A percentile compares a stretch with the other conserved stretches of the same genome.
Conservation (phyloP, 2,888 invertebrate species). For the Athripsodes cinereus region DNA sequence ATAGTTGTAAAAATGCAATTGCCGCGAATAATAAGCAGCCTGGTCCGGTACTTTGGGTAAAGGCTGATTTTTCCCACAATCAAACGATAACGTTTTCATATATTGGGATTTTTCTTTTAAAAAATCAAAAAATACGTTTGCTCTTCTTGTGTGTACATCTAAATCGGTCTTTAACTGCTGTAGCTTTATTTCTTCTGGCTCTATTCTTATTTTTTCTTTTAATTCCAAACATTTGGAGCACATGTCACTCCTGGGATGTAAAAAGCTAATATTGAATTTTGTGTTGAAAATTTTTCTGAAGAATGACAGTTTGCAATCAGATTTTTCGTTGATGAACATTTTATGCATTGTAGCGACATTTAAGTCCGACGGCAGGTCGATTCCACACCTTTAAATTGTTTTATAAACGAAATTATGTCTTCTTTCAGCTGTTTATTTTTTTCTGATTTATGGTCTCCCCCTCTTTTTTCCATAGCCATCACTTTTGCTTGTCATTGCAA, state of each 20-base stretch:
- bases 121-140: slow-evolving; percentile 29
- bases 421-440: slow-evolving; percentile 4
- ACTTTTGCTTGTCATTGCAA: too few species aligned
- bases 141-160: slow-evolving; percentile 28
- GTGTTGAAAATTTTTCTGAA: slow-evolving; percentile 30
- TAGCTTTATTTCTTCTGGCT: slow-evolving; percentile 28
- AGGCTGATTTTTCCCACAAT: slow-evolving; percentile 29
- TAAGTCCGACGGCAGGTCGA: slow-evolving; percentile 6
- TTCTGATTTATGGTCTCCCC: slow-evolving; percentile 9
- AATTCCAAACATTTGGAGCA: slow-evolving; percentile 31
- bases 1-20: slow-evolving; percentile 33
- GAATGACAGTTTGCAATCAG: slow-evolving; percentile 18
- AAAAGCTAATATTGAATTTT: slow-evolving; percentile 30
- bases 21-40: too few species aligned
- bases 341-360: slow-evolving; percentile 3
- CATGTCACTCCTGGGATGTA: slow-evolving; percentile 28
- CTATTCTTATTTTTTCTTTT: slow-evolving; percentile 29
- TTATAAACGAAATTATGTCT: slow-evolving; percentile 7
- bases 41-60: slow-evolving; percentile 33
- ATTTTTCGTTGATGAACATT: slow-evolving; percentile 7
- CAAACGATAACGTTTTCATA: slow-evolving; percentile 30
- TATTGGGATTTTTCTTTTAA: slow-evolving; percentile 28
- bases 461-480: slow-evolving; percentile 11
- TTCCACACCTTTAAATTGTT: slow-evolving; percentile 1
- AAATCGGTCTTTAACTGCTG: slow-evolving; percentile 27